These are phyloP conservation scores for Teleogryllus occipitalis DNA, from an alignment of 1,140 invertebrate genomes.

Conservation along the genomic window DNA sequence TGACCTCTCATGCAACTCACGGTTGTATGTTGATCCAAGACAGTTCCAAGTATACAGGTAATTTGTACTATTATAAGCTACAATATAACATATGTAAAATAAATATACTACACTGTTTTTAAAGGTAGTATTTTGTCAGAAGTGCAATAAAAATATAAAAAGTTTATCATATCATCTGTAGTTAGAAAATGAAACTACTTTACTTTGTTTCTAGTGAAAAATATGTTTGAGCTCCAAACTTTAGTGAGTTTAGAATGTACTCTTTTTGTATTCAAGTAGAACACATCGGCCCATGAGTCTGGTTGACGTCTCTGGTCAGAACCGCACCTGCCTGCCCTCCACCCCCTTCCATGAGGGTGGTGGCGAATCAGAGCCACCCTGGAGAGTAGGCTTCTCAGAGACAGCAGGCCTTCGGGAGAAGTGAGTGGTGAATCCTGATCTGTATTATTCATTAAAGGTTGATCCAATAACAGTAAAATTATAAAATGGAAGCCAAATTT, in stretches of 20 bases:
- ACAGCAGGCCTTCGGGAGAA: slow-evolving; percentile 62
- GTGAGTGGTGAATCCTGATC: slow-evolving; percentile 27
- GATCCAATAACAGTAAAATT: too few relatives aligned
- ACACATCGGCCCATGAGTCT: slow-evolving; percentile 68
- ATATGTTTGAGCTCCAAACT: too few relatives aligned
- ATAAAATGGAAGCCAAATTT: too few relatives aligned
- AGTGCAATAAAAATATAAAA: too few relatives aligned
- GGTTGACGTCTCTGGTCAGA: slow-evolving; percentile 72
- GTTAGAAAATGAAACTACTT: not conserved
- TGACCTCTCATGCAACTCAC: slow-evolving; percentile 73
- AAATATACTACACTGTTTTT: not conserved
- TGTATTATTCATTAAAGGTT: not conserved
- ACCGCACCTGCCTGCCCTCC: slow-evolving; percentile 53
- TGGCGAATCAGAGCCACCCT: slow-evolving; percentile 48
- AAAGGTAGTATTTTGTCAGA: too few relatives aligned
- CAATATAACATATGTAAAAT: slow-evolving; percentile 8
- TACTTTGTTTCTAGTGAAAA: too few relatives aligned
- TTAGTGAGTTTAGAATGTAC: too few relatives aligned
- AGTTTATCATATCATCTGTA: not conserved
- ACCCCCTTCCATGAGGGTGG: slow-evolving; percentile 34
- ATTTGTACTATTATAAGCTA: not conserved
- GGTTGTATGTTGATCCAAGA: slow-evolving; percentile 68
- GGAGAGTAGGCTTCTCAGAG: slow-evolving; percentile 76
- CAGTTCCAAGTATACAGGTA: slow-evolving; percentile 66
- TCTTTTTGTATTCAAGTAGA: slow-evolving; percentile 23